phyloP scores from a whole-genome alignment of 2,888 invertebrate species.

The Byasa hedistus region DNA sequence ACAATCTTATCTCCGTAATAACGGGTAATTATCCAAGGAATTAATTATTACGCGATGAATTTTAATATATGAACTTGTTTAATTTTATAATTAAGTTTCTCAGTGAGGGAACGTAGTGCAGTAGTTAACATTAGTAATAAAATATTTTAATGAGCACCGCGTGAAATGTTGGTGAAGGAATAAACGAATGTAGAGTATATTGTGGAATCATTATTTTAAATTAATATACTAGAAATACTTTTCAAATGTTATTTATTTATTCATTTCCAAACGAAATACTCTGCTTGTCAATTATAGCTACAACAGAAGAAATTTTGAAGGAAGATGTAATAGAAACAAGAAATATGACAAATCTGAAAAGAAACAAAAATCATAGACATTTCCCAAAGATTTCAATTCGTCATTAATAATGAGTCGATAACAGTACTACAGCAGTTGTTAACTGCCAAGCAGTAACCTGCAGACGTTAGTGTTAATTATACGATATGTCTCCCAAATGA shows the following conservation, averaged over 20 bases:
- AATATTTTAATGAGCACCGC: slow-evolving; percentile 27
- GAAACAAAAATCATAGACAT: too few species aligned
- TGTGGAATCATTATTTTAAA: slow-evolving; percentile 8
- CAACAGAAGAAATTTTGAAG: too few species aligned
- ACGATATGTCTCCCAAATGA: too few species aligned
- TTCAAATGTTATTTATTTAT: background rate
- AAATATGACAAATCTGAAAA: too few species aligned
- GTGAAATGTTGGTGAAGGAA: slow-evolving; percentile 5
- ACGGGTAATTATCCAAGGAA: slow-evolving; percentile 17
- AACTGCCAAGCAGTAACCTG: too few species aligned
- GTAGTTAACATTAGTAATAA: slow-evolving; percentile 28
- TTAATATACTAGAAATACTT: background rate
- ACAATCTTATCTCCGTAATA: slow-evolving; percentile 11
- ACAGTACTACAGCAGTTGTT: too few species aligned
- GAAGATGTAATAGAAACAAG: too few species aligned
- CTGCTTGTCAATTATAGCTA: too few species aligned
- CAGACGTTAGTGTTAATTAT: too few species aligned
- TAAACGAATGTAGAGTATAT: slow-evolving; percentile 1
- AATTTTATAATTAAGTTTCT: slow-evolving; percentile 27
- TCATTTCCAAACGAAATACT: too few species aligned
- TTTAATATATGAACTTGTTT: slow-evolving; percentile 20
- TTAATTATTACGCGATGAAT: slow-evolving; percentile 22
- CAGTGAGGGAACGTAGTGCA: slow-evolving; percentile 16
- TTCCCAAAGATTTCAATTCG: too few species aligned
- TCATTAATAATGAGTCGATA: too few species aligned